Evolutionary conservation across 2,797 vertebrate species (phyloP), one percentile per base, ranked within the genome.

Genomic region (Gambelia wislizenii): DNA sequence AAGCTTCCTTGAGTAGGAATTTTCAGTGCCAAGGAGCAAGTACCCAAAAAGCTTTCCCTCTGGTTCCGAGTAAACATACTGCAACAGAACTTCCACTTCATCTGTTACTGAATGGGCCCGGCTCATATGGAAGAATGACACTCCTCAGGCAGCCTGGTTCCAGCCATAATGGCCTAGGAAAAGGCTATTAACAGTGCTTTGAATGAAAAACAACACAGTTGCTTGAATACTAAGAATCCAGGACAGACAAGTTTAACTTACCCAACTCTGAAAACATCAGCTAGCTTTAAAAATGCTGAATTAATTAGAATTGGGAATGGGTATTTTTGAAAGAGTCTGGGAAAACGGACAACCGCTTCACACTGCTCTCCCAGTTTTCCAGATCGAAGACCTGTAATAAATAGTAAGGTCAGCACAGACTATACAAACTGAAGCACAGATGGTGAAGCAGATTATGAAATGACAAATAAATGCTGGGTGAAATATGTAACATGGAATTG

Each of bases 301-400:
- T 99, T 99, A 93, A 99, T 99, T 89, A 99, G 98, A 94, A 99
- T 99, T 2, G 99, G 99, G 69, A 99, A 99, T 0, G 99, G 99
- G 75, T 99, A 99, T 83, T 99, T 99, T 96, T 99, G 98, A 94
- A 99, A 99, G 56, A 99, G 98, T 95, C 99, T 98, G 27, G 99
- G 99, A 92, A 99, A 99, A 75, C 99, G 98, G 47, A 99, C 99
- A 85, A 99, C 99, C 0, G 99, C 99, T 93, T 99, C 99, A 93
- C 99, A 99, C 90, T 99, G 99, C 89, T 99, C 99, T 0, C 99
- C 99, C 5, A 99, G 98, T 87, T 99, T 99, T 79, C 98, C 98
- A 9, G 98, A 99, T 89, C 99, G 95, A 77, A 99, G 93, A 64
- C 99, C 99, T 99, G 88, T 6, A 85, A 0, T 83, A 94, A 59